Percentiles rank a stretch among this genome's conserved stretches.
Conservation (phyloP, 2,113 vertebrate genomes). For the Anolis sagrei region DNA sequence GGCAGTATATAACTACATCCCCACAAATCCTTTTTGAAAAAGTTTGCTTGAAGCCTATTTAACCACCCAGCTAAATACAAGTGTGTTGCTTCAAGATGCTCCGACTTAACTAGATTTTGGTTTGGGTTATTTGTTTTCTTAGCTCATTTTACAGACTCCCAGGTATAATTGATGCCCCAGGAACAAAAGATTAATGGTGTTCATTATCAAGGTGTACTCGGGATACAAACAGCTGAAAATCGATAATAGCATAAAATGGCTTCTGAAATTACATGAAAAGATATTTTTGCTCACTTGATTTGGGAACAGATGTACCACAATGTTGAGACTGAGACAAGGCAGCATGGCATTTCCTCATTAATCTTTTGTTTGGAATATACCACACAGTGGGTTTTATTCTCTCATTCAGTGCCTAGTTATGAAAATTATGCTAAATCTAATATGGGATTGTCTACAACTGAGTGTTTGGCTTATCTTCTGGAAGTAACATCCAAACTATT, state of each 20-base stretch:
- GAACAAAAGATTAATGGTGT: slow-evolving; percentile 66
- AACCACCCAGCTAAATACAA: slow-evolving; percentile 48
- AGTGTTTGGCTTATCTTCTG: not conserved
- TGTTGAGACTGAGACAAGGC: slow-evolving; percentile 28
- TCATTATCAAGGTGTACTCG: slow-evolving; percentile 49
- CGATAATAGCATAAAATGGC: slow-evolving; percentile 61
- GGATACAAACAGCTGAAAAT: slow-evolving; percentile 60
- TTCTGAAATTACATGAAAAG: slow-evolving; percentile 63
- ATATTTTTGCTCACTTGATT: slow-evolving; percentile 52
- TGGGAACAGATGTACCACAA: slow-evolving; percentile 21
- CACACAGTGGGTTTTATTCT: slow-evolving; percentile 18
- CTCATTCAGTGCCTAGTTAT: not conserved
- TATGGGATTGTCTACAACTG: not conserved
- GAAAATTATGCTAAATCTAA: not conserved
- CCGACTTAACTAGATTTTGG: not conserved
- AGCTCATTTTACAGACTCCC: slow-evolving; percentile 47
- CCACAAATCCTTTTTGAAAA: slow-evolving; percentile 29
- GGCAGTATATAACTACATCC: not conserved
- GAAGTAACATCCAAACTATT: not conserved
- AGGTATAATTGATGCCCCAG: slow-evolving; percentile 37
- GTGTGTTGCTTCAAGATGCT: slow-evolving; percentile 37
- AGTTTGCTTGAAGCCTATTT: slow-evolving; percentile 11
- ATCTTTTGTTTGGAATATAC: slow-evolving; percentile 33
- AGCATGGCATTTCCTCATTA: not conserved
- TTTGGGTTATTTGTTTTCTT: slow-evolving; percentile 18